Conservation (phyloP, 1,140 invertebrate genomes). For the Brachionus calyciflorus region DNA sequence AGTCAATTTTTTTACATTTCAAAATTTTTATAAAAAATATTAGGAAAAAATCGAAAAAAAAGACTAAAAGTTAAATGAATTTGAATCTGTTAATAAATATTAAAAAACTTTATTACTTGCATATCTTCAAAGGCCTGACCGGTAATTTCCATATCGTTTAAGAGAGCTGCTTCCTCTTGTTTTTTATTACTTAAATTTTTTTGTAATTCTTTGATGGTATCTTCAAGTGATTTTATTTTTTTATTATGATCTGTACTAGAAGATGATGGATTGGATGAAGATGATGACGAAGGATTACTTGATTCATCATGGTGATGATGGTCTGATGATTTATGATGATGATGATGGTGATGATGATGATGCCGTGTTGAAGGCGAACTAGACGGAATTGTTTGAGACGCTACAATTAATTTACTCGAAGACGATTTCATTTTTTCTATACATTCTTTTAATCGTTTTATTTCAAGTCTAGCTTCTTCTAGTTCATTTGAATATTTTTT, state of each 20-base stretch:
- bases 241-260: not conserved
- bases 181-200: constrained; percentile 40
- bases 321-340: constrained; percentile 27
- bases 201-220: constrained; percentile 54
- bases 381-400: constrained; percentile 19
- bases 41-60: too few relatives aligned
- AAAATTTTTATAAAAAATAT: too few relatives aligned
- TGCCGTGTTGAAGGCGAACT: constrained; percentile 5
- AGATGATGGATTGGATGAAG: not conserved
- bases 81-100: constrained; percentile 57
- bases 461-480: constrained; percentile 24
- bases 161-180: constrained; percentile 88
- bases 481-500: constrained; percentile 30
- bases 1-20: too few relatives aligned
- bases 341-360: constrained; percentile 20
- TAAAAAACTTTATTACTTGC: constrained; percentile 67
- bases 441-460: constrained; percentile 37
- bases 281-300: not conserved
- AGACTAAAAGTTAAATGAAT: not conserved
- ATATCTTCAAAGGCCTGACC: constrained; percentile 98
- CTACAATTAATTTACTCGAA: not conserved
- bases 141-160: constrained; percentile 98
- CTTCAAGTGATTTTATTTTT: constrained; percentile 40
- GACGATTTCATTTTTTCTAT: constrained; percentile 29
- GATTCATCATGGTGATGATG: constrained; percentile 4